A percentile compares a stretch with the other conserved stretches of the same genome.
Evolutionary conservation across 2,888 invertebrate species (phyloP).

Genomic region (Gymnocheta viridis): DNA sequence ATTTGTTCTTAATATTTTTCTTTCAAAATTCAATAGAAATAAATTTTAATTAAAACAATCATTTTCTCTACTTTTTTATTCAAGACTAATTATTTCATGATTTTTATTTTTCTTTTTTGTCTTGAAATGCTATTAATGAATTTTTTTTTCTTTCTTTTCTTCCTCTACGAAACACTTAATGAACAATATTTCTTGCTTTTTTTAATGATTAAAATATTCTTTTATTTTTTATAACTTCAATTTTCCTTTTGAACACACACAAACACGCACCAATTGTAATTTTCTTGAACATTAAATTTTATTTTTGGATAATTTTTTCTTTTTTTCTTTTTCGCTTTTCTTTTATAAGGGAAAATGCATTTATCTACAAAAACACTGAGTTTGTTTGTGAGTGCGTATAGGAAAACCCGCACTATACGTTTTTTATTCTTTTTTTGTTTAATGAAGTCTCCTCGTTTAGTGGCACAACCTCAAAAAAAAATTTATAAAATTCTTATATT

Average conservation of each 20-base stretch:
- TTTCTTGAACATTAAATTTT: constrained; percentile 48
- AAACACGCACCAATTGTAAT: constrained; percentile 17
- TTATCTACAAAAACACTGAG: neutral
- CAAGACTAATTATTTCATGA: neutral
- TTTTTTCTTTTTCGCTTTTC: constrained; percentile 15
- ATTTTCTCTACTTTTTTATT: neutral
- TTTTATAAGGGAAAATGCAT: constrained; percentile 13
- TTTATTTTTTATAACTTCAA: constrained; percentile 1
- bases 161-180: constrained; percentile 40
- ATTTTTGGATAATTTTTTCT: constrained; percentile 14
- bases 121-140: neutral
- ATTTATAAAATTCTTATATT: neutral
- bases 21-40: neutral
- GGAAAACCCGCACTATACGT: constrained; percentile 35
- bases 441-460: neutral
- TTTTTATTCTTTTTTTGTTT: neutral
- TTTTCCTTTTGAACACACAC: constrained; percentile 7
- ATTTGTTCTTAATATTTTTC: neutral
- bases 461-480: neutral
- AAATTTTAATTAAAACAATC: neutral
- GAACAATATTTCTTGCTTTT: constrained; percentile 7
- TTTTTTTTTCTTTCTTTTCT: constrained; percentile 6
- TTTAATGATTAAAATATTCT: constrained; percentile 3
- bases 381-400: neutral
- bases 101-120: no score